Percentiles rank a stretch among this genome's conserved stretches.
Conservation (phyloP, 2,888 invertebrate genomes). For the Andricus quercusramuli region DNA sequence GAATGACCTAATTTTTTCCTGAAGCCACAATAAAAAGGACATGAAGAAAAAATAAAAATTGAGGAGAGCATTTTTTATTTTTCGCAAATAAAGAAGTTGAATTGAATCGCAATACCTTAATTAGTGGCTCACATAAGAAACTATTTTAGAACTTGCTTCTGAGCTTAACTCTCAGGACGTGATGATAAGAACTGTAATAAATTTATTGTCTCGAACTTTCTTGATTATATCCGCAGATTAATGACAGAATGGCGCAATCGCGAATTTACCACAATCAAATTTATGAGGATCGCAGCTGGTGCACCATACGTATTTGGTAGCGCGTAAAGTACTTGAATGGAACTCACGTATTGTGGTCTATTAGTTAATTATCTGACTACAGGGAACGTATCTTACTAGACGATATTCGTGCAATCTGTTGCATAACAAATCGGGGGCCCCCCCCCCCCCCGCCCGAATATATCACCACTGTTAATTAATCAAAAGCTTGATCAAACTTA, state of each 20-base stretch:
- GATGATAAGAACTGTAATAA: constrained; percentile 41
- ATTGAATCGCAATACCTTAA: no score
- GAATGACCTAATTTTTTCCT: no score
- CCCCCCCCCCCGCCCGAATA: constrained; percentile 47
- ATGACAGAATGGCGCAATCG: constrained; percentile 55
- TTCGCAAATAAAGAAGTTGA: no score
- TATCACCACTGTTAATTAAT: neutral
- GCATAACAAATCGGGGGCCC: constrained; percentile 54
- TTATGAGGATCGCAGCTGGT: constrained; percentile 56
- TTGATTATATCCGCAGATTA: constrained; percentile 36
- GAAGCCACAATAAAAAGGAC: no score
- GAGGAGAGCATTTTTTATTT: no score
- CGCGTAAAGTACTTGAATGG: constrained; percentile 41
- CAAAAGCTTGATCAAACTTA: neutral
- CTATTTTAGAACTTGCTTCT: no score
- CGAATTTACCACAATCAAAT: constrained; percentile 57
- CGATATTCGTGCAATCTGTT: constrained; percentile 57
- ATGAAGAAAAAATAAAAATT: no score
- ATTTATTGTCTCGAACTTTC: constrained; percentile 15
- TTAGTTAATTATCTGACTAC: constrained; percentile 65
- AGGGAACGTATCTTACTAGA: constrained; percentile 59
- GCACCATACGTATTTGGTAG: constrained; percentile 53
- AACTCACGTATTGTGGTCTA: constrained; percentile 58
- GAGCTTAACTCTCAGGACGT: no score
- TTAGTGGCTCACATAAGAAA: no score